Evolutionary conservation across 2,888 invertebrate species (phyloP).

Genomic region (Eurois occulta): DNA sequence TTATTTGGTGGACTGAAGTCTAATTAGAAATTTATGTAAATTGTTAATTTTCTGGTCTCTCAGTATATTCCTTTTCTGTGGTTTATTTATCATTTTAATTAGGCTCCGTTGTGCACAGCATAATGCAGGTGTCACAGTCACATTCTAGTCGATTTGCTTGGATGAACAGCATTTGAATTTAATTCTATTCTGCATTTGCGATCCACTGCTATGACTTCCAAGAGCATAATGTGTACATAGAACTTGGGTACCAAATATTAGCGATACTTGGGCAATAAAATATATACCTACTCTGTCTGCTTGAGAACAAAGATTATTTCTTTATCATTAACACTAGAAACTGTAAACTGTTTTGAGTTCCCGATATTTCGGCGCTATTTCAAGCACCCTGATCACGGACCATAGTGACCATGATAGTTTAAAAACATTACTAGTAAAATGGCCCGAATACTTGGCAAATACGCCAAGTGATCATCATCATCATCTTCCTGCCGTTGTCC

Average conservation of each 20-base stretch:
- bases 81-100: conserved; percentile 1
- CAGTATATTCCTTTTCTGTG: background rate
- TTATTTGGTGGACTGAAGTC: conserved; percentile 1
- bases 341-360: too few species aligned
- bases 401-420: too few species aligned
- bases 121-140: background rate
- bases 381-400: too few species aligned
- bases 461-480: too few species aligned
- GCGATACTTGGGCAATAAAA: background rate
- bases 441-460: background rate
- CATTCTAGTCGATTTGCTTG: background rate
- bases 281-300: background rate
- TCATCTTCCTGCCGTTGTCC: too few species aligned
- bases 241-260: background rate
- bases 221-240: background rate
- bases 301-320: background rate
- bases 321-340: too few species aligned
- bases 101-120: background rate
- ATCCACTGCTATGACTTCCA: background rate
- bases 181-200: background rate
- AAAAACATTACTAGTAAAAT: too few species aligned
- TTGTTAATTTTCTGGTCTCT: conserved; percentile 22
- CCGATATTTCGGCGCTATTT: too few species aligned
- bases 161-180: background rate
- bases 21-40: conserved; percentile 44